Evolutionary conservation across 2,113 vertebrate species (phyloP).

Genomic region (Leptosomus discolor): DNA sequence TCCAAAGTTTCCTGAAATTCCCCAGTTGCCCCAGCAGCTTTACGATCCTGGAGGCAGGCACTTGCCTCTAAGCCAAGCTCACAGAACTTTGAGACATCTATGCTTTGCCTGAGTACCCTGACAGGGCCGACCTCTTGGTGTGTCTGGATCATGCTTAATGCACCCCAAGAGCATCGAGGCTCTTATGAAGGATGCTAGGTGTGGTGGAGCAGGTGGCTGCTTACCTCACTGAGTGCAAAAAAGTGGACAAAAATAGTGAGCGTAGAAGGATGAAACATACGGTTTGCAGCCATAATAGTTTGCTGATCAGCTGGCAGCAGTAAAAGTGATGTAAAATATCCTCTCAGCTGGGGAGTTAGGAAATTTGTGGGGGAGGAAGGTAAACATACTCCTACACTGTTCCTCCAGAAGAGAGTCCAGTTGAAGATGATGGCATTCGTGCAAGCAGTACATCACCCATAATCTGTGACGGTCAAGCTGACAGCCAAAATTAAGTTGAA

Average conservation of each 20-base stretch:
- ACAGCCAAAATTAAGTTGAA: neutral
- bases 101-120: neutral
- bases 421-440: neutral
- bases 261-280: neutral
- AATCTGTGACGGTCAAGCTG: neutral
- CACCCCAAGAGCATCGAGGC: neutral
- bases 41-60: neutral
- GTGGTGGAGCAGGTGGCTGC: neutral
- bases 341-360: neutral
- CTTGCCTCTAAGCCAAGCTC: neutral
- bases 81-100: neutral
- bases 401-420: neutral
- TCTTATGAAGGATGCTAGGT: neutral
- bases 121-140: rapidly evolving
- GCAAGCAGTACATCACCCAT: neutral
- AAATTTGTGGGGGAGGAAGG: neutral
- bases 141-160: neutral
- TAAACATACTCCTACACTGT: neutral
- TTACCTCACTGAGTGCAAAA: neutral
- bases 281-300: neutral
- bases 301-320: neutral
- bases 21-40: neutral
- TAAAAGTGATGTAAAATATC: neutral
- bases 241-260: neutral
- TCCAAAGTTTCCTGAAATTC: neutral